phyloP scores from a whole-genome alignment of 2,113 vertebrate genomes.

The Pycnonotus jocosus region DNA sequence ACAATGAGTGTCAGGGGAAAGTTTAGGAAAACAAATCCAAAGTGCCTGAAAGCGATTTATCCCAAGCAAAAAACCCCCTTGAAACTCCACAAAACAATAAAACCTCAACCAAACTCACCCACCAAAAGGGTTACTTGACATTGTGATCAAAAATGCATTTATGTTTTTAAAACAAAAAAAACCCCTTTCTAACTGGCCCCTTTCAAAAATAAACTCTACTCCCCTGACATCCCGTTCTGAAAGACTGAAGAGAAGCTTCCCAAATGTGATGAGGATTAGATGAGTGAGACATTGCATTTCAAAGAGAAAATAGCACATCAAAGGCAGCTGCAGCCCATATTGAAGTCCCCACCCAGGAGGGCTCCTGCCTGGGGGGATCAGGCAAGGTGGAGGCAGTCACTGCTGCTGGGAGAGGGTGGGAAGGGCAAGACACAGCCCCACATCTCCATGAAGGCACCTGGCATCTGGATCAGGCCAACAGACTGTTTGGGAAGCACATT shows the following conservation, averaged over 20 bases:
- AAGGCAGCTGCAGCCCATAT: not conserved
- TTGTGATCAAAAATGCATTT: not conserved
- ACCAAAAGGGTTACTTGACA: not conserved
- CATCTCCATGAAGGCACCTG: not conserved
- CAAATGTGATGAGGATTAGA: constrained; percentile 32
- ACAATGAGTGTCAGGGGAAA: not conserved
- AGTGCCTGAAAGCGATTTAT: not conserved
- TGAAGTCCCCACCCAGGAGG: constrained; percentile 34
- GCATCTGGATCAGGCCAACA: not conserved
- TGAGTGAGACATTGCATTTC: constrained; percentile 47
- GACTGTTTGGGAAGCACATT: not conserved
- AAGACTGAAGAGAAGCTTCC: constrained; percentile 16
- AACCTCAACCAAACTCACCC: not conserved
- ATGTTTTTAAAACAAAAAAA: not conserved
- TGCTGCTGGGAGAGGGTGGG: not conserved
- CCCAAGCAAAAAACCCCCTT: not conserved
- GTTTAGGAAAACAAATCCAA: not conserved
- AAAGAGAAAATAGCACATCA: constrained; percentile 50
- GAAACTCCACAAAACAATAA: not conserved
- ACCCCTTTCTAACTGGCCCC: not conserved
- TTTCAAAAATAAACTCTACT: constrained; percentile 37
- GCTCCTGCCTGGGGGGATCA: constrained; percentile 2
- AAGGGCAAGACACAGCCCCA: not conserved
- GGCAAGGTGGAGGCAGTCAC: not conserved
- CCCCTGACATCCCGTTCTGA: not conserved